Evolutionary conservation across 1,140 invertebrate genomes (phyloP), one percentile per base, ranked within the genome.

Genomic region (Diachasma alloeum): DNA sequence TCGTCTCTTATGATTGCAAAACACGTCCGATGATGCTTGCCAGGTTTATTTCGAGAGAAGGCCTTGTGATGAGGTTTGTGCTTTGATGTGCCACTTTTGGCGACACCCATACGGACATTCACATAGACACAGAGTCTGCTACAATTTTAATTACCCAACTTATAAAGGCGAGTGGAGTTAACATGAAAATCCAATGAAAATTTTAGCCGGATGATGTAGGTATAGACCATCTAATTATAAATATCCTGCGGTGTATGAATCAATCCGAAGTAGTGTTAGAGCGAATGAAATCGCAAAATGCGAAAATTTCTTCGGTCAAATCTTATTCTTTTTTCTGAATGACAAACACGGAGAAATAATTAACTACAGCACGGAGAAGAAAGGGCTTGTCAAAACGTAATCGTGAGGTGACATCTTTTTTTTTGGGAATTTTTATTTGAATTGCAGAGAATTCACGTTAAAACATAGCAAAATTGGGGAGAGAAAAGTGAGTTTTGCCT

Each of bases 21-120:
- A 74, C 22, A 46, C 42, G 59, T 75, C 42, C 37, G 39, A 76
- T 36, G 56, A 39, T 44, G 31, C 31, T 70, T 79, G 78, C 78
- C 78, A 79, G 75, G 68, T 79, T 75, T 79, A 77, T 77, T 79
- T 79, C 37, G 72, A 76, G 75, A 36, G 42, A 76, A 77, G 78
- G 67, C 75, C 78, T 79, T 79, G 78, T 44, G 68, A 39, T 71
- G 59, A 63, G 11, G 59, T 13, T 63, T 63, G 24, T 31, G 24
- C 19, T 63, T 63, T 63, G 15, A 63, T 63, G 59, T 63, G 59
- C 59, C 59, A 63, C 59, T 63, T 56, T 56, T 63, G 59, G 59
- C 59, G 59, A 63, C 59, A 63, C 59, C 24, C 59, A 63, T 63
- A 31, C 59, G 24, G 0, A 31, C 59, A 26, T 4, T 53, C 24